Evolutionary conservation across 2,797 vertebrate genomes (phyloP).

Genomic region (Aplochiton taeniatus): DNA sequence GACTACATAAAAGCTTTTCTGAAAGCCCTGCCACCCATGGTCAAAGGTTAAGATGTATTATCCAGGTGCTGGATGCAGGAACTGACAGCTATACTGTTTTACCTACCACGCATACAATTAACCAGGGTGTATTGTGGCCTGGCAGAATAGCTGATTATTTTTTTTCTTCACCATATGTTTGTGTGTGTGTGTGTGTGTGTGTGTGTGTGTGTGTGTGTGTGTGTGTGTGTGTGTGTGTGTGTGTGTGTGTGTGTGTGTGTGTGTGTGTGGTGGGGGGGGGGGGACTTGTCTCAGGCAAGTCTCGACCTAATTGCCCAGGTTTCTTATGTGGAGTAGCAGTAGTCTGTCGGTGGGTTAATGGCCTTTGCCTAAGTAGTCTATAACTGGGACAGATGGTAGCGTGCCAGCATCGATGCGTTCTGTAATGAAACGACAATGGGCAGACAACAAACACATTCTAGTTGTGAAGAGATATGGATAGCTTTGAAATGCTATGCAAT

Average conservation of each 20-base stretch:
- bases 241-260: conserved; percentile 23
- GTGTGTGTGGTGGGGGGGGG: conserved; percentile 49
- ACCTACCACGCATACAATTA: neutral
- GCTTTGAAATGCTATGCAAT: conserved; percentile 24
- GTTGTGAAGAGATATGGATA: conserved; percentile 36
- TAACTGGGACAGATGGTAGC: conserved; percentile 68
- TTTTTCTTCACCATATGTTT: conserved; percentile 30
- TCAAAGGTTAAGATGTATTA: conserved; percentile 11
- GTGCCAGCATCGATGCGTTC: conserved; percentile 44
- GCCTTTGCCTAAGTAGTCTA: conserved; percentile 62
- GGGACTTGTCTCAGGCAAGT: conserved; percentile 66
- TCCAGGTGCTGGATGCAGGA: neutral
- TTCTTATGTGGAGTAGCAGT: conserved; percentile 59
- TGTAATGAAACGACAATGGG: conserved; percentile 63
- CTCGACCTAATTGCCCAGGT: conserved; percentile 67
- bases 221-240: conserved; percentile 34
- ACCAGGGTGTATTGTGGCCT: conserved; percentile 11
- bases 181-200: conserved; percentile 4
- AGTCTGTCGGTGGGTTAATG: conserved; percentile 66
- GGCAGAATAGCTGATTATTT: conserved; percentile 16
- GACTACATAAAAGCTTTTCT: conserved; percentile 9
- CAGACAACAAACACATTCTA: conserved; percentile 51
- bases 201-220: conserved; percentile 41
- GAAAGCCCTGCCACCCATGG: neutral
- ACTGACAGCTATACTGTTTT: neutral